phyloP scores from a whole-genome alignment of 2,797 vertebrate species.

The Pseudochirops corinnae region DNA sequence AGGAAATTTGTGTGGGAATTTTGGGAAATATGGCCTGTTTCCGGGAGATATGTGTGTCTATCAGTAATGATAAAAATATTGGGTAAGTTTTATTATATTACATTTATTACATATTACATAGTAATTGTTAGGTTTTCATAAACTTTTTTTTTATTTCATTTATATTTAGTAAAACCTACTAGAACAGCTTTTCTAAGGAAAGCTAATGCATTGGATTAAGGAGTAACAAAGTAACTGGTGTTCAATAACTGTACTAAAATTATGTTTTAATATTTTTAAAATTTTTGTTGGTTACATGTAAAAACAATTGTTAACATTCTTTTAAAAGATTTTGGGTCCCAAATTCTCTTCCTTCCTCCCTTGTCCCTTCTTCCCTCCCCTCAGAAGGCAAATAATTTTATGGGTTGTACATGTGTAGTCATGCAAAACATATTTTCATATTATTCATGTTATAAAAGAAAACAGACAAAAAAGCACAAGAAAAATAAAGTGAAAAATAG shows the following conservation, averaged over 20 bases:
- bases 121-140: background rate
- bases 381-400: background rate
- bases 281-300: background rate
- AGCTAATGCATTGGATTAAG: slow-evolving; percentile 14
- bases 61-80: slow-evolving; percentile 93
- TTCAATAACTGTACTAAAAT: background rate
- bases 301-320: background rate
- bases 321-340: background rate
- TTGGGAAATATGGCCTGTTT: slow-evolving; percentile 98
- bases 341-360: background rate
- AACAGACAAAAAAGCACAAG: background rate
- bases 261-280: too few relatives aligned
- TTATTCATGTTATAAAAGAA: background rate
- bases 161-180: slow-evolving; percentile 15
- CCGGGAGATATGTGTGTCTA: slow-evolving; percentile 91
- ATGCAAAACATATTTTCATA: background rate
- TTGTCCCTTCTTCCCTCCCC: background rate
- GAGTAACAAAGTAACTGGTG: background rate
- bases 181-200: slow-evolving; percentile 6
- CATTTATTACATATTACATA: background rate
- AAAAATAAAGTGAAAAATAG: background rate
- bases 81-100: slow-evolving; percentile 86
- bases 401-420: background rate
- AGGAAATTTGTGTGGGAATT: slow-evolving; percentile 99
- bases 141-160: slow-evolving; percentile 27